Evolutionary conservation across 2,797 vertebrate genomes (phyloP).

Genomic region (Crenichthys baileyi): DNA sequence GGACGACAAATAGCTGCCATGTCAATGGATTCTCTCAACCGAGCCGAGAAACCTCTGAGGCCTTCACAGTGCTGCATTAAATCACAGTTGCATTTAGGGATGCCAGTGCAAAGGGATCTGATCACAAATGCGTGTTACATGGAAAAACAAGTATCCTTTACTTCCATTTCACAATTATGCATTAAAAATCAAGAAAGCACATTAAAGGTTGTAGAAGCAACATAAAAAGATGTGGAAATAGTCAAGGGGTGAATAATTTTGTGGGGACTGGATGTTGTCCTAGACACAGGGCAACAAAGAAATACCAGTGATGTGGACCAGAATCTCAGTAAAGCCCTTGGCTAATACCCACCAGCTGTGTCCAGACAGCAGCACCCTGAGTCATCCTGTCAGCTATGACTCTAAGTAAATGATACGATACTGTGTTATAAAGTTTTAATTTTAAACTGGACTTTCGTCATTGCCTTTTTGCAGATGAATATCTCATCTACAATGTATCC

Average conservation of each 20-base stretch:
- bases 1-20: too few species aligned
- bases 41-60: too few species aligned
- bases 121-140: too few species aligned
- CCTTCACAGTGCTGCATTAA: too few species aligned
- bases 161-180: too few species aligned
- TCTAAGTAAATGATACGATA: constrained; percentile 3
- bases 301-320: constrained; percentile 52
- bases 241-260: neutral
- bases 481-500: constrained; percentile 7
- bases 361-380: constrained; percentile 65
- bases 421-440: constrained; percentile 38
- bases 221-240: too few species aligned
- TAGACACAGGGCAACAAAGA: constrained; percentile 30
- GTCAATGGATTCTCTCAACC: too few species aligned
- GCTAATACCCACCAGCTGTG: constrained; percentile 75
- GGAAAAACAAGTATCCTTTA: too few species aligned
- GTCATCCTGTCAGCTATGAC: constrained; percentile 59
- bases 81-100: too few species aligned
- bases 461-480: constrained; percentile 12
- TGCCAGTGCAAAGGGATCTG: too few species aligned
- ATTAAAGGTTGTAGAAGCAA: too few species aligned
- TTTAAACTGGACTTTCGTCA: constrained; percentile 32
- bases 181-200: too few species aligned
- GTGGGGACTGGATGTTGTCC: constrained; percentile 14
- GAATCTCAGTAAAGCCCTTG: constrained; percentile 57